Evolutionary conservation across 2,113 vertebrate genomes (phyloP).

Genomic region (Sarotherodon lohbergeri): DNA sequence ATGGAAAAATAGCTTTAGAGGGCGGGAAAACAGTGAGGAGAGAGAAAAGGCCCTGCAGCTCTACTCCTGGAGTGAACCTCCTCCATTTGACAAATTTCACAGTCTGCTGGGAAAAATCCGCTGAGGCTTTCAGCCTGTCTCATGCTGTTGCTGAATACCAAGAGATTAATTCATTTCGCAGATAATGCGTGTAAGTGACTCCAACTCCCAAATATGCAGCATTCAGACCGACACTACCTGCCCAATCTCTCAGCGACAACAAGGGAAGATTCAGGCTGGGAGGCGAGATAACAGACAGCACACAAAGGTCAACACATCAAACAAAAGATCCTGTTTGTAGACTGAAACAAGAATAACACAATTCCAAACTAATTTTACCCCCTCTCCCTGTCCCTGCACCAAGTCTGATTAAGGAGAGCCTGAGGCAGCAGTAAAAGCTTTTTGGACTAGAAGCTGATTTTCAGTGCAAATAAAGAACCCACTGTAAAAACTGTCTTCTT

Average conservation of each 20-base stretch:
- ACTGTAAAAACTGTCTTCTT: neutral
- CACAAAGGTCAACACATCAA: conserved; percentile 5
- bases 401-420: neutral
- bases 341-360: neutral
- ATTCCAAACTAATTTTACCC: neutral
- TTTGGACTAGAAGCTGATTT: neutral
- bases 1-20: conserved; percentile 8
- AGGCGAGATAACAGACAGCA: conserved; percentile 17
- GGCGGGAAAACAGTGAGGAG: conserved; percentile 8
- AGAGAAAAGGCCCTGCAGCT: conserved; percentile 15
- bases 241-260: conserved; percentile 1
- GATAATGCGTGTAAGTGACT: conserved; percentile 35
- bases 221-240: conserved; percentile 9
- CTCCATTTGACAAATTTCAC: conserved; percentile 62
- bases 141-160: conserved; percentile 35
- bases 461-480: neutral
- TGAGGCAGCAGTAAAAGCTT: neutral
- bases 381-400: neutral
- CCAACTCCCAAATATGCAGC: neutral
- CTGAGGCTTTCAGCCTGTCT: conserved; percentile 53
- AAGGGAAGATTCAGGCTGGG: conserved; percentile 16
- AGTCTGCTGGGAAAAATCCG: conserved; percentile 49
- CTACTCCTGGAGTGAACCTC: conserved; percentile 43
- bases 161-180: conserved; percentile 46
- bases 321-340: neutral